Conservation (phyloP, 1,140 invertebrate genomes). For the Calliphora vicina region DNA sequence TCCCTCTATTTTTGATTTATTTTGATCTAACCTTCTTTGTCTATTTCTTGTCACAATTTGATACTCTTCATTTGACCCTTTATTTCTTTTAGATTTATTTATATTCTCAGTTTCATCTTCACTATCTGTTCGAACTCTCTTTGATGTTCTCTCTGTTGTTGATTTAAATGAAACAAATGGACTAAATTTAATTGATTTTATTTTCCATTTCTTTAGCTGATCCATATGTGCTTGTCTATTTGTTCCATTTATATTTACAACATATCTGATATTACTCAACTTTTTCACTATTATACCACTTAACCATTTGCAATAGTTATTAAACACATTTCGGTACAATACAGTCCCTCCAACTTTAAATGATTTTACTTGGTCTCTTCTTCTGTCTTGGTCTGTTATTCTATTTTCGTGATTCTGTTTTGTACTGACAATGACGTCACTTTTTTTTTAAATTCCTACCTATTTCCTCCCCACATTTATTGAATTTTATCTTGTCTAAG, state of each 20-base stretch:
- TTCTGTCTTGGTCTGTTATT: not conserved
- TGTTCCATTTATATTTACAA: not conserved
- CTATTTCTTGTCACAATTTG: too few species aligned
- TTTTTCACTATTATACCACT: not conserved
- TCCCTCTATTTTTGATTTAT: too few species aligned
- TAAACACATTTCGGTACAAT: conserved; percentile 19
- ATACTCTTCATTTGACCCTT: too few species aligned
- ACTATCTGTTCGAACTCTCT: too few species aligned
- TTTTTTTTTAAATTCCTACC: not conserved
- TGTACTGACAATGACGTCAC: too few species aligned
- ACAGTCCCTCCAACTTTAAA: conserved; percentile 7
- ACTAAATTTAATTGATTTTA: not conserved
- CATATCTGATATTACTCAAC: not conserved
- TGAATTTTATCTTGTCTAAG: not conserved
- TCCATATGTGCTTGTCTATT: not conserved
- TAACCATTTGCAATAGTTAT: conserved; percentile 19
- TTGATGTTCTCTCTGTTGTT: too few species aligned
- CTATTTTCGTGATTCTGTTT: not conserved
- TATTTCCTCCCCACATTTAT: not conserved
- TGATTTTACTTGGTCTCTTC: not conserved
- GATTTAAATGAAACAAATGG: not conserved
- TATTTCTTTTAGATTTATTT: too few species aligned
- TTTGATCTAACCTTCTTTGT: too few species aligned
- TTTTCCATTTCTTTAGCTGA: not conserved
- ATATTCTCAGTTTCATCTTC: too few species aligned